Conservation (phyloP, 1,140 invertebrate genomes). For the Drosophila neocordata region DNA sequence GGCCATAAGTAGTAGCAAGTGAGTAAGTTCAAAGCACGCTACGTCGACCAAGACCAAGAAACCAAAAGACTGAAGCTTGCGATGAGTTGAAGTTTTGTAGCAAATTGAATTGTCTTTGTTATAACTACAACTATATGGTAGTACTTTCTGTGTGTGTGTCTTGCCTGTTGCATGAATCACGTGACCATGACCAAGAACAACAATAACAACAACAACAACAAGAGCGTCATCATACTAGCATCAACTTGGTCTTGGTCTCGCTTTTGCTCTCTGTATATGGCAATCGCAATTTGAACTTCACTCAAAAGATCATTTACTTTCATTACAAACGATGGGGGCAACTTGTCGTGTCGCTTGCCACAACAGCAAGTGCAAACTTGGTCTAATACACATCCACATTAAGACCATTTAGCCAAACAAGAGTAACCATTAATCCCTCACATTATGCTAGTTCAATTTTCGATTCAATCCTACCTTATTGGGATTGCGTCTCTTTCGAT, state of each 20-base stretch:
- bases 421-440: too few species aligned
- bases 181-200: constrained; percentile 81
- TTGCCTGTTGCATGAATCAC: constrained; percentile 77
- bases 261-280: constrained; percentile 66
- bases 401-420: constrained; percentile 35
- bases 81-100: constrained; percentile 77
- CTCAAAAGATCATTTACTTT: constrained; percentile 81
- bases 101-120: constrained; percentile 80
- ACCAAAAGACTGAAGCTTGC: constrained; percentile 26
- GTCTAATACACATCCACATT: constrained; percentile 75
- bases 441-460: too few species aligned
- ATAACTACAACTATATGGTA: too few species aligned
- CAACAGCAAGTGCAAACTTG: constrained; percentile 75
- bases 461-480: constrained; percentile 73
- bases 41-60: constrained; percentile 69
- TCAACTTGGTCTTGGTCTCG: constrained; percentile 30
- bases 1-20: constrained; percentile 34
- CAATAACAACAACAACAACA: constrained; percentile 16
- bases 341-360: constrained; percentile 56
- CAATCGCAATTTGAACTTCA: constrained; percentile 72
- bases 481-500: constrained; percentile 65
- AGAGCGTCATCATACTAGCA: constrained; percentile 50
- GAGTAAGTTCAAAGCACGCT: constrained; percentile 75
- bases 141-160: constrained; percentile 1
- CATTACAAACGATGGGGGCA: constrained; percentile 56